Evolutionary conservation across 1,140 invertebrate genomes (phyloP).

Genomic region (Hesperophylax magnus): DNA sequence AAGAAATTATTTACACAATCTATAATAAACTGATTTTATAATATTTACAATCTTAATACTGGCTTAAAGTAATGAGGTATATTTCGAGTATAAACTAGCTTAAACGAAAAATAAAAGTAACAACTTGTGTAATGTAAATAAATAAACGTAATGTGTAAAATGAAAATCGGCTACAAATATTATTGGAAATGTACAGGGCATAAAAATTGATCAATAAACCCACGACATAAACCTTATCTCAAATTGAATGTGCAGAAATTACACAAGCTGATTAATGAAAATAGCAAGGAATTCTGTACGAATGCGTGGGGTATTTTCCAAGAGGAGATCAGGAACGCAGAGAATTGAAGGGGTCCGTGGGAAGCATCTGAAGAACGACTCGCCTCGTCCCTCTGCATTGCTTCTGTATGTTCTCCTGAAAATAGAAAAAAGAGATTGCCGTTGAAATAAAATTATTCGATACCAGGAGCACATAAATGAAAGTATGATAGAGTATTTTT

Average conservation of each 20-base stretch:
- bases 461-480: no score
- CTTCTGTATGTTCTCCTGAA: slow-evolving; percentile 53
- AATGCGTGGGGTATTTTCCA: neutral
- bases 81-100: neutral
- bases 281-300: neutral
- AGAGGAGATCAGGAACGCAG: neutral
- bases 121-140: no score
- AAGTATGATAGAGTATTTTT: no score
- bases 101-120: no score
- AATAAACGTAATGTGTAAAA: no score
- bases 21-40: no score
- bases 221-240: neutral
- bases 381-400: slow-evolving; percentile 55
- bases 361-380: slow-evolving; percentile 16
- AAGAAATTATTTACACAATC: no score
- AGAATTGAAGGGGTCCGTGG: neutral
- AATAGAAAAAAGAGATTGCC: slow-evolving; percentile 19
- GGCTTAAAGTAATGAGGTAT: slow-evolving; percentile 21
- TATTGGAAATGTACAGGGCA: no score
- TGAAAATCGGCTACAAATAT: no score
- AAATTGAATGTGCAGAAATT: slow-evolving; percentile 1
- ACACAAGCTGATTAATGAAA: neutral
- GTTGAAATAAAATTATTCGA: neutral
- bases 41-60: neutral
- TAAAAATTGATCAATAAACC: no score